Conservation (phyloP, 2,888 invertebrate species). For the Sarcophaga carnaria region DNA sequence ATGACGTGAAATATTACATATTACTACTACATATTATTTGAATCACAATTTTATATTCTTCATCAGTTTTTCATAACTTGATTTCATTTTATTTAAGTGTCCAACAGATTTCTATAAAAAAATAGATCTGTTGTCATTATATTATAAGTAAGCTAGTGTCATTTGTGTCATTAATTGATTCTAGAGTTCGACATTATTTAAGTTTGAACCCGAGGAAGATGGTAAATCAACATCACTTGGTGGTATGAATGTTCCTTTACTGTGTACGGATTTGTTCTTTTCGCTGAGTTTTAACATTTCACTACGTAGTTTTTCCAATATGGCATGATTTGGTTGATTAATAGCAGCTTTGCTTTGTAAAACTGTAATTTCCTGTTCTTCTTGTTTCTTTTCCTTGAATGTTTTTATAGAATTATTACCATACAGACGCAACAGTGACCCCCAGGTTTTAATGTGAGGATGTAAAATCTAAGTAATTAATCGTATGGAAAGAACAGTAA, state of each 20-base stretch:
- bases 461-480: conserved; percentile 87
- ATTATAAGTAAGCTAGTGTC: neutral
- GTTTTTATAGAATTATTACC: conserved; percentile 95
- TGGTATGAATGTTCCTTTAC: conserved; percentile 86
- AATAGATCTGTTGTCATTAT: neutral
- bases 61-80: no score
- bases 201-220: conserved; percentile 88
- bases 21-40: no score
- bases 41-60: no score
- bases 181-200: conserved; percentile 90
- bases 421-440: conserved; percentile 95
- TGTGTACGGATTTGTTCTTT: conserved; percentile 84
- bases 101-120: no score
- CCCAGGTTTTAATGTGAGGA: conserved; percentile 97
- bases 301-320: conserved; percentile 90
- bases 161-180: conserved; percentile 67
- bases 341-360: conserved; percentile 93
- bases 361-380: conserved; percentile 95
- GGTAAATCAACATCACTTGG: conserved; percentile 86
- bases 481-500: conserved; percentile 60
- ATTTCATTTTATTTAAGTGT: no score
- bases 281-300: conserved; percentile 91
- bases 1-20: no score
- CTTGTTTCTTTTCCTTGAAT: conserved; percentile 94
- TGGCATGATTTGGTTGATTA: conserved; percentile 95